Percentiles rank a stretch among this genome's conserved stretches.
Conservation (phyloP, 1,140 invertebrate genomes). For the Pachypeltis micranthus region DNA sequence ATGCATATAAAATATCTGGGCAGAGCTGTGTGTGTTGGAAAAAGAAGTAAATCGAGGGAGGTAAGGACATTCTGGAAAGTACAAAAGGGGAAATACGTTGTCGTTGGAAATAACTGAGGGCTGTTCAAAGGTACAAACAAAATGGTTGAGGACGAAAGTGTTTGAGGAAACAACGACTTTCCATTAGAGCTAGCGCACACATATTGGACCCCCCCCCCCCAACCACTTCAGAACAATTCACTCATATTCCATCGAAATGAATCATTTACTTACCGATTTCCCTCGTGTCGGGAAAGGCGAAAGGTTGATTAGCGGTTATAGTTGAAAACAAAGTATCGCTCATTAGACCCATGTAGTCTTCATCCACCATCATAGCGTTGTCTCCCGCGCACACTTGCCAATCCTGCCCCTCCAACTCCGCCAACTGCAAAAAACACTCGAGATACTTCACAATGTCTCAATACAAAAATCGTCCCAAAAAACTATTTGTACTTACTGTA, state of each 20-base stretch:
- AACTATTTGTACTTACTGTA: slow-evolving; percentile 2
- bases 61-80: no score
- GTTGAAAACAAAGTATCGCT: slow-evolving; percentile 83
- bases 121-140: no score
- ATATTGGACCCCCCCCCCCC: no score
- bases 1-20: no score
- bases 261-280: slow-evolving; percentile 68
- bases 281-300: slow-evolving; percentile 90
- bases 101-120: background rate
- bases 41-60: no score
- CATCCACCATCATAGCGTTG: slow-evolving; percentile 62
- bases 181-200: background rate
- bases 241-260: slow-evolving; percentile 16
- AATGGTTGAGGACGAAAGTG: no score
- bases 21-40: no score
- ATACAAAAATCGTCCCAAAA: background rate
- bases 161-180: no score
- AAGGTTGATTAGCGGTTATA: slow-evolving; percentile 75
- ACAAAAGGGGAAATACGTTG: background rate
- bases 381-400: slow-evolving; percentile 52
- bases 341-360: slow-evolving; percentile 79
- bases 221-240: background rate
- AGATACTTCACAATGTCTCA: background rate
- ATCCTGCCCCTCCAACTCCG: slow-evolving; percentile 65
- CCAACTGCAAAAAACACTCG: slow-evolving; percentile 7